Conservation (phyloP, 2,113 vertebrate genomes). For the Ceyx melanurus region DNA sequence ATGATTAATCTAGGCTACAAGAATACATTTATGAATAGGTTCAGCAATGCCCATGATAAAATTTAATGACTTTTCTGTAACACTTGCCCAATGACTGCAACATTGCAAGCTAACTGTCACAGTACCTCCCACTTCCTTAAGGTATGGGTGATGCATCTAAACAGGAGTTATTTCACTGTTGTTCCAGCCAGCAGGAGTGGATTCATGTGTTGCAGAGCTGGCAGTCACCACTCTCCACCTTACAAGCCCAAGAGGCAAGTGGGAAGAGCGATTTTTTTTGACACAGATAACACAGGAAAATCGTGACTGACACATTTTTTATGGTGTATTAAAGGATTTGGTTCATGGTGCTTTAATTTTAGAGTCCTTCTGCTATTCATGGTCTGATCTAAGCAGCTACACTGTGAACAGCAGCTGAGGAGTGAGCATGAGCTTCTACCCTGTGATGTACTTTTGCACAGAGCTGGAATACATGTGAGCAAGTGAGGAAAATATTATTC, state of each 20-base stretch:
- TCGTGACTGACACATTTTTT: background rate
- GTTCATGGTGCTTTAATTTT: background rate
- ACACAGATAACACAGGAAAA: background rate
- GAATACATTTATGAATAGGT: background rate
- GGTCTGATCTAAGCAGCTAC: background rate
- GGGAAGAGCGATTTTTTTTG: background rate
- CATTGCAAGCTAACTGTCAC: background rate
- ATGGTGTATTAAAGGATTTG: background rate
- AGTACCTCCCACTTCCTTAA: background rate
- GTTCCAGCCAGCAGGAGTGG: background rate
- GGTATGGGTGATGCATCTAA: background rate
- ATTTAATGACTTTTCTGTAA: background rate
- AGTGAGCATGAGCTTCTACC: background rate
- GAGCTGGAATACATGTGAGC: background rate
- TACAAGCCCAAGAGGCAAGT: background rate
- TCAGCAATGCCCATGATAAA: background rate
- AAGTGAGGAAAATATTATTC: background rate
- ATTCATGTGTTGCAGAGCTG: background rate
- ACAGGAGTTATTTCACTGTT: accelerated
- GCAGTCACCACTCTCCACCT: background rate
- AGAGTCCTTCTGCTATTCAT: background rate
- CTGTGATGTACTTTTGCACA: background rate
- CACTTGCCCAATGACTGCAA: accelerated
- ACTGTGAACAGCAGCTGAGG: background rate
- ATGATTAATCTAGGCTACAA: background rate